These are phyloP conservation scores for Protobothrops flavoviridis DNA, from an alignment of 2,113 vertebrate genomes.

Conservation along the genomic window DNA sequence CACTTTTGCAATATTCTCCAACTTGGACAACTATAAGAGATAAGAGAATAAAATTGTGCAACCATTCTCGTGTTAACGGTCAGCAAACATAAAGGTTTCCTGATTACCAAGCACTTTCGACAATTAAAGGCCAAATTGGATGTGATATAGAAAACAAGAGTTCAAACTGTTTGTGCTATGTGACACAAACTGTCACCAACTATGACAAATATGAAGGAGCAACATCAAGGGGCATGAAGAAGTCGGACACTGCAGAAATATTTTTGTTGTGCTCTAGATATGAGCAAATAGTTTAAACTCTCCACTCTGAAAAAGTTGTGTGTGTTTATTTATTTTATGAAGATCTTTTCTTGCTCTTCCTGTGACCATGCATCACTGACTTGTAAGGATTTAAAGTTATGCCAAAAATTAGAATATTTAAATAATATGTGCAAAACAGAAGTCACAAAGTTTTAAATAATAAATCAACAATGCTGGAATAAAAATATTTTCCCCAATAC, in stretches of 20 bases:
- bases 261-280: not conserved
- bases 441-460: not conserved
- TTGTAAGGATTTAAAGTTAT: not conserved
- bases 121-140: not conserved
- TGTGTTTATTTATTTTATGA: not conserved
- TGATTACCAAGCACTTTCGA: not conserved
- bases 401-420: not conserved
- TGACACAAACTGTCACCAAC: not conserved
- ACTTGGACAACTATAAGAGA: not conserved
- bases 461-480: not conserved
- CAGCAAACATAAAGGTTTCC: not conserved
- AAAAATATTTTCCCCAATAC: not conserved
- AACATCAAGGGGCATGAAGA: not conserved
- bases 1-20: not conserved
- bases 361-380: not conserved
- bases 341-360: not conserved
- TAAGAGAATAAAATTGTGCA: not conserved
- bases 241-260: not conserved
- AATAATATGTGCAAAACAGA: not conserved
- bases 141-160: not conserved
- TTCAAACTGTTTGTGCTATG: not conserved
- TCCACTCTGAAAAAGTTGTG: not conserved
- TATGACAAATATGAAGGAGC: not conserved
- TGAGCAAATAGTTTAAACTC: not conserved
- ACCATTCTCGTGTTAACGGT: not conserved